These are phyloP conservation scores for Psylliodes chrysocephalus DNA, from an alignment of 2,888 invertebrate species.

Conservation along the genomic window DNA sequence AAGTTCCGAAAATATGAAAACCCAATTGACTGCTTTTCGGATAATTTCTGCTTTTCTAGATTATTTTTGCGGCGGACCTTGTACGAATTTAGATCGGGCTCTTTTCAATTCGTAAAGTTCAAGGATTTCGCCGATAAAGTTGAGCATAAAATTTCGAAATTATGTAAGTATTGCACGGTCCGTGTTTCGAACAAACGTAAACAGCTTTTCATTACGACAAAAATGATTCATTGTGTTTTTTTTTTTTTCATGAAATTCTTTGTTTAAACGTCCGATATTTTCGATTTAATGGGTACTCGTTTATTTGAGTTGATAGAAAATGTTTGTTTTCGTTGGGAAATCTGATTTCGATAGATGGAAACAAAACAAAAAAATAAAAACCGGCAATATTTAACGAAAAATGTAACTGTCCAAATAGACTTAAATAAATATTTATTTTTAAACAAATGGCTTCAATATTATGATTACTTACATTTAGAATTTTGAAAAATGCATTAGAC, in stretches of 20 bases:
- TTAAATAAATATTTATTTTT: too few species aligned
- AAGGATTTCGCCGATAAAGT: background rate
- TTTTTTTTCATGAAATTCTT: background rate
- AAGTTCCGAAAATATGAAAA: background rate
- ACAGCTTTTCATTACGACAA: background rate
- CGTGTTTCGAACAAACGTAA: background rate
- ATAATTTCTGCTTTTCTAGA: constrained; percentile 2
- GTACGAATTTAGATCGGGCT: background rate
- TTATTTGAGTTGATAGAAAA: background rate
- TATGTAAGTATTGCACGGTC: background rate
- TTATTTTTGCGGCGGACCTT: background rate
- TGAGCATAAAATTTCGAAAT: background rate
- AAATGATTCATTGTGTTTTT: background rate
- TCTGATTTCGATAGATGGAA: background rate
- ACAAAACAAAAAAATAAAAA: too few species aligned
- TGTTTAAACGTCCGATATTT: background rate
- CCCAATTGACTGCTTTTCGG: background rate
- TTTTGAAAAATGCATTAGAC: too few species aligned
- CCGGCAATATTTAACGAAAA: background rate
- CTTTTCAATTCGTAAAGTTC: background rate
- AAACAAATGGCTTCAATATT: too few species aligned
- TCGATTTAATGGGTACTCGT: background rate
- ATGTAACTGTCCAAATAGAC: too few species aligned
- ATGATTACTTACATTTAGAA: too few species aligned
- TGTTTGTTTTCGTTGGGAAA: background rate